These are phyloP conservation scores for Eudyptes chrysolophus DNA, from an alignment of 2,113 vertebrate genomes.

Conservation along the genomic window DNA sequence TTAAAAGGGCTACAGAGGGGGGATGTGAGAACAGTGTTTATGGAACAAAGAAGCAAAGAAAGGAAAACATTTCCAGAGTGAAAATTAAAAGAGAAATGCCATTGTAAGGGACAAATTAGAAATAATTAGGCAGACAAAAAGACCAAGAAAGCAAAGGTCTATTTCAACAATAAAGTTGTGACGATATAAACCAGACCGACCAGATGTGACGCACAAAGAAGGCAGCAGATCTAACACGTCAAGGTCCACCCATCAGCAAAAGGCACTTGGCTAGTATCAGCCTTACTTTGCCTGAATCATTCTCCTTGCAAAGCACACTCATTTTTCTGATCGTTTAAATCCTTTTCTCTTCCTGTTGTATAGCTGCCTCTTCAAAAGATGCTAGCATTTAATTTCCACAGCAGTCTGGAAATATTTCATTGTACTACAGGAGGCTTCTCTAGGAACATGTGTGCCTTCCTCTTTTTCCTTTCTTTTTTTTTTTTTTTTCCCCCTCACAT, in stretches of 20 bases:
- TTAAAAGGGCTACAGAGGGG: background rate
- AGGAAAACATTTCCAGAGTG: background rate
- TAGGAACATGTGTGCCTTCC: background rate
- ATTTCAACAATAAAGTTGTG: background rate
- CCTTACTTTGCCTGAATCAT: background rate
- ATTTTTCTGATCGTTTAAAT: constrained; percentile 29
- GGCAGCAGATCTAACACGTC: background rate
- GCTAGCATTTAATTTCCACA: constrained; percentile 34
- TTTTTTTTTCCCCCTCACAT: background rate
- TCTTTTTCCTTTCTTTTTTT: background rate
- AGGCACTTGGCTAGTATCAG: background rate
- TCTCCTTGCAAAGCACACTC: constrained; percentile 48
- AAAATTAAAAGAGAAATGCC: background rate
- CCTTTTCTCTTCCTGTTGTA: constrained; percentile 1
- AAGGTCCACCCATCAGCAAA: background rate
- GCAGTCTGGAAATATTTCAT: constrained; percentile 28
- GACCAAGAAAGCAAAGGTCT: background rate
- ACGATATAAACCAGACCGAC: background rate
- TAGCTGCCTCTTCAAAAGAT: constrained; percentile 42
- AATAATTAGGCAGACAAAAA: background rate
- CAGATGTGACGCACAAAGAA: background rate
- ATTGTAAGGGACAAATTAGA: background rate
- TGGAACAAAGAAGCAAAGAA: background rate
- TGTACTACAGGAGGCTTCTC: constrained; percentile 45
- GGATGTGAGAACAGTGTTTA: background rate